Conservation (phyloP, 2,797 vertebrate species). For the Alcedo atthis region DNA sequence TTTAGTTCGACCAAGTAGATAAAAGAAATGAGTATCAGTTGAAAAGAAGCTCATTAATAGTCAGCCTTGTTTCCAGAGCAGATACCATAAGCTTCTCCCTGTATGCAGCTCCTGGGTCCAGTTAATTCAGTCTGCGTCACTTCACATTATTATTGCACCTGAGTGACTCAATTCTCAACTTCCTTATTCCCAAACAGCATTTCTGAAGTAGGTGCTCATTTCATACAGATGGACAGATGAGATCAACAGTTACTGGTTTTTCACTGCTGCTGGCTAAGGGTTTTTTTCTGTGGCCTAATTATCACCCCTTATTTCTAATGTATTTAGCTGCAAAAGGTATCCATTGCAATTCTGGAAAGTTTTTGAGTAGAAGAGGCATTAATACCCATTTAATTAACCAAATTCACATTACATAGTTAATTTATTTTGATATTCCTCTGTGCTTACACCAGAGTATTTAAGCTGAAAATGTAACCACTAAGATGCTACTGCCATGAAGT, state of each 20-base stretch:
- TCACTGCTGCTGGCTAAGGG: background rate
- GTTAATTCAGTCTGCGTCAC: background rate
- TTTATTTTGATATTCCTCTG: background rate
- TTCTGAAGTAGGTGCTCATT: background rate
- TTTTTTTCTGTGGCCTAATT: background rate
- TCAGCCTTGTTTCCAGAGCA: background rate
- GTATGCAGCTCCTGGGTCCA: background rate
- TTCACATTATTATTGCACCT: background rate
- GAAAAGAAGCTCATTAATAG: background rate
- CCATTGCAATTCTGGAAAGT: background rate
- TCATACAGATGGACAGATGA: background rate
- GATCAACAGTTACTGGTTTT: background rate
- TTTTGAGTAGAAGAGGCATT: background rate
- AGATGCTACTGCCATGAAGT: no score
- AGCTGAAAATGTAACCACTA: background rate
- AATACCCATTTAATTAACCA: background rate
- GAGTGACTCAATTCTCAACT: background rate
- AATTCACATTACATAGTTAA: background rate
- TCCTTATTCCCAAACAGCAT: background rate
- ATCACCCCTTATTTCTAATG: background rate
- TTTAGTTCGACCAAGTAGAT: background rate
- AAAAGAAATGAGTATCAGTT: background rate
- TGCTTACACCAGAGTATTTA: background rate
- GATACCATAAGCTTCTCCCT: background rate
- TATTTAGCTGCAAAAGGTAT: background rate